phyloP scores from a whole-genome alignment of 1,140 invertebrate genomes.

The Drosophila orosa region DNA sequence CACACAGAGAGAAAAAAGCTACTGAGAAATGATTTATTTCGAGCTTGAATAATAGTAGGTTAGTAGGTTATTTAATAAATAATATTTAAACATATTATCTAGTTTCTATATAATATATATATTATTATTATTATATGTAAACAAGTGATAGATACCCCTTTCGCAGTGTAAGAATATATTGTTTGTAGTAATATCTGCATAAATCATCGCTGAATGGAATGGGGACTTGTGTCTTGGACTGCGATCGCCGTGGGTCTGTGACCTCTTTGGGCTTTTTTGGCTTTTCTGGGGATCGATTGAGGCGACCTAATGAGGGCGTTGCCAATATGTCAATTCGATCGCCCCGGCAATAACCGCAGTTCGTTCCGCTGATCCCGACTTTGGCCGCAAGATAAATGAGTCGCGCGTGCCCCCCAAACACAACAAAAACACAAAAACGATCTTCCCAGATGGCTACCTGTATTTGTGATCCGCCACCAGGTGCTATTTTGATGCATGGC shows the following conservation, averaged over 20 bases:
- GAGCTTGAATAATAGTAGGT: too few relatives aligned
- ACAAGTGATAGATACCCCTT: neutral
- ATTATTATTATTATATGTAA: neutral
- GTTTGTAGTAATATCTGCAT: slow-evolving; percentile 56
- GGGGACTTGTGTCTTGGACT: slow-evolving; percentile 1
- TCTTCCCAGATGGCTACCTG: slow-evolving; percentile 60
- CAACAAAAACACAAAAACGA: neutral
- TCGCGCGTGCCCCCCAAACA: slow-evolving; percentile 60
- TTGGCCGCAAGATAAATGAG: slow-evolving; percentile 62
- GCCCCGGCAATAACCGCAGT: slow-evolving; percentile 28
- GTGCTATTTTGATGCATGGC: slow-evolving; percentile 78
- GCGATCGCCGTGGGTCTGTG: slow-evolving; percentile 13
- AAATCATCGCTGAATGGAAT: slow-evolving; percentile 39
- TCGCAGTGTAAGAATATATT: slow-evolving; percentile 14
- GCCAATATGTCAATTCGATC: slow-evolving; percentile 71
- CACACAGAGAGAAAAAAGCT: neutral
- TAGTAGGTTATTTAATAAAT: too few relatives aligned
- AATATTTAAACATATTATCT: neutral
- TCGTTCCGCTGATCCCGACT: slow-evolving; percentile 35
- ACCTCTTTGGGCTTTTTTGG: slow-evolving; percentile 6
- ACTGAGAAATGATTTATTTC: neutral
- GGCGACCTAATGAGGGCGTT: slow-evolving; percentile 65
- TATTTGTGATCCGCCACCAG: slow-evolving; percentile 71
- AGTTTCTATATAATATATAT: neutral
- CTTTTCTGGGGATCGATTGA: slow-evolving; percentile 1